Evolutionary conservation across 2,888 invertebrate species (phyloP).

Genomic region (Drosophila demipolita): DNA sequence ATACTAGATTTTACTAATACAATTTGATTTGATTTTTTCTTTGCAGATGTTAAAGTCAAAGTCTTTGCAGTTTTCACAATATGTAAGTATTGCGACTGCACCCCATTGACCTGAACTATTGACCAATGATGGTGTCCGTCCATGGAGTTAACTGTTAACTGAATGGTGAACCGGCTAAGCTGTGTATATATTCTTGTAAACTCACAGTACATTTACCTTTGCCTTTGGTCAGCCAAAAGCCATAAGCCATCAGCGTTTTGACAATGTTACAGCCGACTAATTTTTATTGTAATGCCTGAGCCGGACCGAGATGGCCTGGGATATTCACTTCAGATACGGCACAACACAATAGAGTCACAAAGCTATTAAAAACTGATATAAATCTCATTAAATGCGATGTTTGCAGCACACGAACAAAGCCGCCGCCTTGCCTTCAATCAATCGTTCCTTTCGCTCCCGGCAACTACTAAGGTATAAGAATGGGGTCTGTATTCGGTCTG

Average conservation of each 20-base stretch:
- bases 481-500: conserved; percentile 57
- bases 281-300: conserved; percentile 58
- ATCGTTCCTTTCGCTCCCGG: conserved; percentile 79
- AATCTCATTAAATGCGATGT: conserved; percentile 81
- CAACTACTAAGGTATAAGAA: conserved; percentile 64
- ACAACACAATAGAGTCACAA: conserved; percentile 75
- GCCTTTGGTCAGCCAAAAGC: conserved; percentile 54
- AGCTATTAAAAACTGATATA: conserved; percentile 81
- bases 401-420: conserved; percentile 77
- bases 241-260: conserved; percentile 55
- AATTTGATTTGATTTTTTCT: not conserved
- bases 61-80: conserved; percentile 32
- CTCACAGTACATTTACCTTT: conserved; percentile 12
- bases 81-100: conserved; percentile 49
- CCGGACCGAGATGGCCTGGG: conserved; percentile 43
- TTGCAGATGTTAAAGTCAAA: conserved; percentile 39
- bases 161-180: not conserved
- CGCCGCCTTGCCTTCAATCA: conserved; percentile 72
- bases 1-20: not conserved
- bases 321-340: conserved; percentile 54
- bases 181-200: not conserved
- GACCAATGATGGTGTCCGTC: not conserved
- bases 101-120: conserved; percentile 11
- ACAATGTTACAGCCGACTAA: conserved; percentile 69
- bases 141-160: not conserved